Percentiles rank a stretch among this genome's conserved stretches.
These are phyloP conservation scores for Pogoniulus pusillus DNA, from an alignment of 2,797 vertebrate species.

Conservation along the genomic window DNA sequence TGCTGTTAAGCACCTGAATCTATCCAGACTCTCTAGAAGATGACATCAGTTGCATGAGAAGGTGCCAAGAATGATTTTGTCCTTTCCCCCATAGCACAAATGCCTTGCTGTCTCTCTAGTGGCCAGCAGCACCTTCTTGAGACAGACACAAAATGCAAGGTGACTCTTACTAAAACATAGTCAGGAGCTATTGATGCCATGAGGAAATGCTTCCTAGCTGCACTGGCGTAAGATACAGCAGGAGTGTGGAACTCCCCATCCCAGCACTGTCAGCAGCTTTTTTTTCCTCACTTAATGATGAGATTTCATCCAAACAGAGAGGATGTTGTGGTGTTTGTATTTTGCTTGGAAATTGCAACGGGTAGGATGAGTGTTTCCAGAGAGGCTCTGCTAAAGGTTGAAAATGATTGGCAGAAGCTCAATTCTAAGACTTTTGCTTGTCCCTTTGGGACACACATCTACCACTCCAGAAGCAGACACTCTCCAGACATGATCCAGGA, in stretches of 20 bases:
- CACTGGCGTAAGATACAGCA: background rate
- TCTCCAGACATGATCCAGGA: slow-evolving; percentile 31
- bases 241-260: background rate
- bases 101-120: background rate
- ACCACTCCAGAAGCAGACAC: slow-evolving; percentile 37
- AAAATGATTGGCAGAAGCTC: slow-evolving; percentile 33
- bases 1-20: background rate
- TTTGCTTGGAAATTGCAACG: background rate
- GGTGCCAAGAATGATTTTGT: background rate
- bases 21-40: background rate
- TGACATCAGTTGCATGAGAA: background rate
- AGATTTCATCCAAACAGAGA: background rate
- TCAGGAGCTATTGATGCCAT: background rate
- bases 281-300: background rate
- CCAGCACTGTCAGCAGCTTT: background rate
- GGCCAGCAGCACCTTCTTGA: background rate
- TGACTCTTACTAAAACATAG: background rate
- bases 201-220: background rate
- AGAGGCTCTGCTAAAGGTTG: background rate
- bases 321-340: background rate
- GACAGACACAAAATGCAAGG: background rate
- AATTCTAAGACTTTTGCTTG: background rate
- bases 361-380: slow-evolving; percentile 10
- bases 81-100: background rate
- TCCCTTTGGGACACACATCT: background rate